Conservation (phyloP, 2,113 vertebrate species). For the Vimba vimba region DNA sequence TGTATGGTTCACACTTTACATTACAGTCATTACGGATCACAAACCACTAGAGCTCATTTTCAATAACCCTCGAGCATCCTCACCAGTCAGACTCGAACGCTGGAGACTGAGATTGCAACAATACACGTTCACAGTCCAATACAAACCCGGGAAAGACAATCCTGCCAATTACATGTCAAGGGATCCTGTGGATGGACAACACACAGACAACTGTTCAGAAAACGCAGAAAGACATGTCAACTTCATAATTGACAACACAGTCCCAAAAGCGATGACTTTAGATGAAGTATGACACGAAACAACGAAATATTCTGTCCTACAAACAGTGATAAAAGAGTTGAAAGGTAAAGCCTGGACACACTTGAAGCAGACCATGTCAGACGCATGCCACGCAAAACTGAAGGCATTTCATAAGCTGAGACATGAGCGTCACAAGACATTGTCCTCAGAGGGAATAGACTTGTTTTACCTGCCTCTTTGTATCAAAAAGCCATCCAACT, state of each 20-base stretch:
- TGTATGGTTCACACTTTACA: not conserved
- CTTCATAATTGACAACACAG: not conserved
- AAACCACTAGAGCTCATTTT: not conserved
- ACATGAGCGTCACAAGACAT: not conserved
- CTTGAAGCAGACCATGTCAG: not conserved
- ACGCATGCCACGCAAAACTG: not conserved
- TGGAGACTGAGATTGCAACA: not conserved
- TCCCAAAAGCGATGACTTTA: too few relatives aligned
- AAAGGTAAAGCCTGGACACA: not conserved
- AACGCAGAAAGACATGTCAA: too few relatives aligned
- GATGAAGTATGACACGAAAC: not conserved
- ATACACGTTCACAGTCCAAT: not conserved
- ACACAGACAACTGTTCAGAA: too few relatives aligned
- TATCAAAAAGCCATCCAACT: not conserved
- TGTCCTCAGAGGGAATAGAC: not conserved
- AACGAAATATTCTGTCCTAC: not conserved
- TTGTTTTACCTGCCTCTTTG: not conserved
- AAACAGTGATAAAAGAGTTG: not conserved
- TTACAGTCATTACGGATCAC: not conserved
- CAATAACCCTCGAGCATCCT: not conserved
- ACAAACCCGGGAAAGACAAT: not conserved
- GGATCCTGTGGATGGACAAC: too few relatives aligned
- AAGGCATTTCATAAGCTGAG: not conserved
- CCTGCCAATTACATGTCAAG: not conserved
- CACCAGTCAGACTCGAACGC: not conserved